These are phyloP conservation scores for Lytechinus variegatus DNA, from an alignment of 35 echinoderm and acorn worm genomes.

Conservation along the genomic window DNA sequence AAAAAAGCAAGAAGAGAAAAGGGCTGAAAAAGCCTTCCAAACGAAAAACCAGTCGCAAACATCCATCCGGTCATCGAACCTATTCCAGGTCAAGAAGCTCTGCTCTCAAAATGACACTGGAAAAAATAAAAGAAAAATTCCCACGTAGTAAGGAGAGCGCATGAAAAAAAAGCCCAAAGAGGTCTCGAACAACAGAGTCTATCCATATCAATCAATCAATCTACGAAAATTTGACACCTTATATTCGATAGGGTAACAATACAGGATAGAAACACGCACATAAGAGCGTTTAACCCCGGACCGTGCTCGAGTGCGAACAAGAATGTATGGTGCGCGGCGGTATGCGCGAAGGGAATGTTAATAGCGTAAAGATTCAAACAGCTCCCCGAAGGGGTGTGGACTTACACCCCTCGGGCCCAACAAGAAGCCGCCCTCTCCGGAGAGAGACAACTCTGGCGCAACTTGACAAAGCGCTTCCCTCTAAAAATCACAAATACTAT, in stretches of 20 bases:
- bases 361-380: not conserved
- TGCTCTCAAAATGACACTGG: constrained; percentile 28
- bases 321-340: constrained; percentile 27
- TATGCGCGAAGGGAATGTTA: not conserved
- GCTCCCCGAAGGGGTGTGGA: constrained; percentile 18
- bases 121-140: not conserved
- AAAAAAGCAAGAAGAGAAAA: not conserved
- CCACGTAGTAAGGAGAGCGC: not conserved
- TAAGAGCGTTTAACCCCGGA: constrained; percentile 33
- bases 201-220: constrained; percentile 27
- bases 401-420: constrained; percentile 19
- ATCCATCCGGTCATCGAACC: constrained; percentile 31
- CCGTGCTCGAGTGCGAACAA: not conserved
- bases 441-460: constrained; percentile 7
- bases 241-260: constrained; percentile 15
- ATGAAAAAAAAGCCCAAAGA: constrained; percentile 37
- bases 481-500: not conserved
- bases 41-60: not conserved
- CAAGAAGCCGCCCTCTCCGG: not conserved
- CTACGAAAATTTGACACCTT: constrained; percentile 20
- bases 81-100: constrained; percentile 23
- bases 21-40: not conserved
- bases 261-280: not conserved
- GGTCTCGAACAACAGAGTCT: constrained; percentile 38
- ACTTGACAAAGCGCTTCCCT: not conserved